Evolutionary conservation across 2,797 vertebrate species (phyloP).

Genomic region (Petrocephalus sullivani): DNA sequence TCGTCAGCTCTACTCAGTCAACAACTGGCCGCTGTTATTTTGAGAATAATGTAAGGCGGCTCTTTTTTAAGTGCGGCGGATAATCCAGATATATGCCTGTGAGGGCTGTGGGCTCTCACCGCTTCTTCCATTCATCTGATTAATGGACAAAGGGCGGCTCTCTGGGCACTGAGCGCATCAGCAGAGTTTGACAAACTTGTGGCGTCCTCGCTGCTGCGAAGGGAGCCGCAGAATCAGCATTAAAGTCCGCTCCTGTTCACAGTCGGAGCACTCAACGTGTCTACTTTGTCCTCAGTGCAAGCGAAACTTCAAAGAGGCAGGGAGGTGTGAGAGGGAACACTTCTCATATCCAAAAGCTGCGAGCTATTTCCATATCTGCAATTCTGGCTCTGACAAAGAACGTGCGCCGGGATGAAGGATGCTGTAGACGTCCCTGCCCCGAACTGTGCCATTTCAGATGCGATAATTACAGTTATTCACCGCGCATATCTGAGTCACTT

Average conservation of each 20-base stretch:
- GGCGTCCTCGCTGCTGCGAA: neutral
- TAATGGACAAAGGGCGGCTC: neutral
- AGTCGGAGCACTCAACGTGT: neutral
- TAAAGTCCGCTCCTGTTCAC: neutral
- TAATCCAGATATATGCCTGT: neutral
- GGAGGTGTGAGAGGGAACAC: neutral
- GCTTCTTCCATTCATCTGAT: neutral
- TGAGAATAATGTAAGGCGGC: neutral
- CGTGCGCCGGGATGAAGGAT: neutral
- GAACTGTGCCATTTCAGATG: neutral
- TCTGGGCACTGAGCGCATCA: neutral
- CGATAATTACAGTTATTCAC: constrained; percentile 2
- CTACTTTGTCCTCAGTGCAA: neutral
- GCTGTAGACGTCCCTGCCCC: neutral
- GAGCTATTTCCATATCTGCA: neutral
- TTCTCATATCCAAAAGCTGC: neutral
- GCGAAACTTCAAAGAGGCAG: neutral
- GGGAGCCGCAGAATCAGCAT: neutral
- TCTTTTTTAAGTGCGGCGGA: neutral
- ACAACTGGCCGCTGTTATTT: neutral
- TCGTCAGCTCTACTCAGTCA: neutral
- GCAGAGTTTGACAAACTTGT: neutral
- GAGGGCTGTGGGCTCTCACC: neutral
- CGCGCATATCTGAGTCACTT: neutral
- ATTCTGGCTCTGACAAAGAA: neutral